These are phyloP conservation scores for Cryptoblepharus egeriae DNA, from an alignment of 2,797 vertebrate species.

Conservation along the genomic window DNA sequence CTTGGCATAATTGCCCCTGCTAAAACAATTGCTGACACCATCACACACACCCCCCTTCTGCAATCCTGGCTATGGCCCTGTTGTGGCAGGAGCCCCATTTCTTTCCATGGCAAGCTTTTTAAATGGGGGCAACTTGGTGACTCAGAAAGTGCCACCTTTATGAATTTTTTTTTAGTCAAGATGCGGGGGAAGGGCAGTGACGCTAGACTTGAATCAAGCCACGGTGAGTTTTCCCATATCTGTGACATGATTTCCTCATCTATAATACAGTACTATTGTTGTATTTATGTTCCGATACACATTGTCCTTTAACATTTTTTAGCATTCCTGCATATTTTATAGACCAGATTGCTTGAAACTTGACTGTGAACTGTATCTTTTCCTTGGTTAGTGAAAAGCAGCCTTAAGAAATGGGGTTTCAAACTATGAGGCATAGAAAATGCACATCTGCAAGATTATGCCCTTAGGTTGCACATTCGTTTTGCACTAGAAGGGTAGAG, in stretches of 20 bases:
- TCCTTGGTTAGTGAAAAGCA: background rate
- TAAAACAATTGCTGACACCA: too few species aligned
- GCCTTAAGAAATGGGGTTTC: conserved; percentile 1
- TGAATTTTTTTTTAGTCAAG: too few species aligned
- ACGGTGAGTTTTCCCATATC: too few species aligned
- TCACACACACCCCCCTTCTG: too few species aligned
- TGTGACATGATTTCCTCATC: background rate
- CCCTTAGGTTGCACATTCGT: background rate
- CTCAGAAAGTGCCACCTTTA: too few species aligned
- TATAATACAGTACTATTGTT: background rate
- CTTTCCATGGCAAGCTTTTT: too few species aligned
- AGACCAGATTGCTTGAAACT: background rate
- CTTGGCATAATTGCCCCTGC: too few species aligned
- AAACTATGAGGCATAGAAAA: background rate
- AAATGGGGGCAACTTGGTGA: too few species aligned
- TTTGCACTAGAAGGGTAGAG: background rate
- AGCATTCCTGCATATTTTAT: background rate
- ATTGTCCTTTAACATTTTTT: background rate
- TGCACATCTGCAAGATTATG: background rate
- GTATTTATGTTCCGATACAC: background rate
- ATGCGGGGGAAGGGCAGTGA: too few species aligned
- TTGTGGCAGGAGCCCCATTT: too few species aligned
- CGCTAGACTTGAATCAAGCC: too few species aligned
- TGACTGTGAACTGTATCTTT: conserved; percentile 4
- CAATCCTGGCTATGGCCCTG: too few species aligned